Evolutionary conservation across 2,113 vertebrate species (phyloP).

Genomic region (Mystacornis crossleyi): DNA sequence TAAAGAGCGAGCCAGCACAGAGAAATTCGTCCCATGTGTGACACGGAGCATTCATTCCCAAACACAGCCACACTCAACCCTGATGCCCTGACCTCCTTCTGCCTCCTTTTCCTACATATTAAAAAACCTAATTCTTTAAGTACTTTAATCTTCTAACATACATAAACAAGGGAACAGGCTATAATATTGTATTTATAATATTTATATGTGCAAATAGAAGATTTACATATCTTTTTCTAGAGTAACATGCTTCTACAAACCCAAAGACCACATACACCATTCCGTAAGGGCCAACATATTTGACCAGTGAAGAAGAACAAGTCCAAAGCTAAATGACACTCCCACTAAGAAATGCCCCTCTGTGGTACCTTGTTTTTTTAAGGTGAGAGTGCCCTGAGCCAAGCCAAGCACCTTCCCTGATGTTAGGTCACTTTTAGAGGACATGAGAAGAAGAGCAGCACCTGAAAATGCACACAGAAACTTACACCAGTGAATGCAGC

Average conservation of each 20-base stretch:
- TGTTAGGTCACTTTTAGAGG: not conserved
- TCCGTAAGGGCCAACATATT: slow-evolving; percentile 20
- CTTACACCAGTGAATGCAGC: not conserved
- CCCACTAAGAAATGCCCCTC: not conserved
- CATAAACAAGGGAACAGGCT: not conserved
- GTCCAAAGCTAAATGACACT: not conserved
- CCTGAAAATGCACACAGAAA: not conserved
- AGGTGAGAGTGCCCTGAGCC: not conserved
- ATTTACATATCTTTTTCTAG: not conserved
- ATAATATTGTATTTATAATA: not conserved
- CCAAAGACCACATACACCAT: not conserved
- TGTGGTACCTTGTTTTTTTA: not conserved
- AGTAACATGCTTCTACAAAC: not conserved
- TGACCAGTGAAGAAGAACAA: slow-evolving; percentile 20
- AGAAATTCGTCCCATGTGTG: not conserved
- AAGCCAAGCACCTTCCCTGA: not conserved
- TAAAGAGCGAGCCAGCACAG: not conserved
- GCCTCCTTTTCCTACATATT: not conserved
- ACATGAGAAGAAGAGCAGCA: not conserved
- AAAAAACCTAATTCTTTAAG: not conserved
- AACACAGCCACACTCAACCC: not conserved
- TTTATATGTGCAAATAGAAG: not conserved
- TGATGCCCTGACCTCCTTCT: not conserved
- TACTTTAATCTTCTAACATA: not conserved
- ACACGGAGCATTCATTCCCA: not conserved